phyloP scores from a whole-genome alignment of 2,113 vertebrate genomes.

The Myodes glareolus region DNA sequence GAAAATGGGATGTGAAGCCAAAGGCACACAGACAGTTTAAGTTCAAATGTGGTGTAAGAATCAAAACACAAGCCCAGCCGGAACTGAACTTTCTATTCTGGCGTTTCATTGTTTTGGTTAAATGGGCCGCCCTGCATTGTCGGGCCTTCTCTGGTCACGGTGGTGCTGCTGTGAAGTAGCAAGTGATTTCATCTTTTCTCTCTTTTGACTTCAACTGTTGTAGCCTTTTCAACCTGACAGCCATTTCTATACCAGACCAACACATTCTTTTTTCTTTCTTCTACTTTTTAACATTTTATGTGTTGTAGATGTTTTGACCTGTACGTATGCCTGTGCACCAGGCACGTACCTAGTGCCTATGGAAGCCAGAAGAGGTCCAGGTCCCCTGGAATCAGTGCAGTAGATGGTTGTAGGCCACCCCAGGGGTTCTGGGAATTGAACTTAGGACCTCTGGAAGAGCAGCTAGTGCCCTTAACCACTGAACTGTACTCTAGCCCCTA shows the following conservation, averaged over 20 bases:
- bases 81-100: background rate
- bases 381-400: background rate
- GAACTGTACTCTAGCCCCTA: background rate
- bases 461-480: background rate
- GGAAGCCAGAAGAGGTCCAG: background rate
- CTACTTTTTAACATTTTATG: background rate
- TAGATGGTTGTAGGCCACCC: background rate
- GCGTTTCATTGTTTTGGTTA: background rate
- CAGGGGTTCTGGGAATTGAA: background rate
- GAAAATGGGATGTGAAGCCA: background rate
- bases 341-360: background rate
- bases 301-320: background rate
- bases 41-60: background rate
- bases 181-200: background rate
- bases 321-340: background rate
- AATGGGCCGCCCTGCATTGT: background rate
- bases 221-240: background rate
- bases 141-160: background rate
- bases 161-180: accelerated
- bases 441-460: background rate
- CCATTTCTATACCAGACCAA: background rate
- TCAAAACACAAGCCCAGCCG: too few species aligned
- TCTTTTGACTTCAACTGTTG: background rate
- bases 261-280: background rate
- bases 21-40: background rate